These are phyloP conservation scores for Oreochromis niloticus DNA, from an alignment of 2,113 vertebrate species.

Conservation along the genomic window DNA sequence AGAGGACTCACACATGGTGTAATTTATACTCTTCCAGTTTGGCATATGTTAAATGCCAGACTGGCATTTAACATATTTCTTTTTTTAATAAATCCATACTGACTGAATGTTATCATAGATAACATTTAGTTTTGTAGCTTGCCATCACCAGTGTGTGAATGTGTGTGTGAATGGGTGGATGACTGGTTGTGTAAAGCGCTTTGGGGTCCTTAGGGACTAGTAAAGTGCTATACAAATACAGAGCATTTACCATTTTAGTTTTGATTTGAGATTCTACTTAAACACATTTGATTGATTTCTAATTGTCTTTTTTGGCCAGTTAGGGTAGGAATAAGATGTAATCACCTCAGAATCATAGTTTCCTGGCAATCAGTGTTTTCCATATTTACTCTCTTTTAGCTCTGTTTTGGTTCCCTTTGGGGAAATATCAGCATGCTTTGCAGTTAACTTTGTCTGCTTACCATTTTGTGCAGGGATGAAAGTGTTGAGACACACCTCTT, in stretches of 20 bases:
- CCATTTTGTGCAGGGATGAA: not conserved
- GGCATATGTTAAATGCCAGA: not conserved
- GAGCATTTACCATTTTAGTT: not conserved
- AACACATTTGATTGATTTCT: not conserved
- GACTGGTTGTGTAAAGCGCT: too few species aligned
- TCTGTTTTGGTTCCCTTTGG: not conserved
- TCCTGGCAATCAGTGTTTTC: not conserved
- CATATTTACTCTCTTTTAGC: not conserved
- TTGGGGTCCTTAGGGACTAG: too few species aligned
- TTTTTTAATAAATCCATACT: not conserved
- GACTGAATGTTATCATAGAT: not conserved
- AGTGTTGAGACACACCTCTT: not conserved
- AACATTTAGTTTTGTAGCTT: not conserved
- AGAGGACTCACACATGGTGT: not conserved
- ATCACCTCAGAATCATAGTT: not conserved
- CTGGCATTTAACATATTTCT: not conserved
- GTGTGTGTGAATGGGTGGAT: too few species aligned
- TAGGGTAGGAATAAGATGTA: not conserved
- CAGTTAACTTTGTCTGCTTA: not conserved
- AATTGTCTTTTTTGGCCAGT: not conserved
- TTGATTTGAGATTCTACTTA: not conserved
- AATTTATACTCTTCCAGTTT: not conserved
- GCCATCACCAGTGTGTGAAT: too few species aligned
- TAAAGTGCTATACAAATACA: too few species aligned
- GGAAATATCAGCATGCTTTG: not conserved